Conservation (phyloP, 2,113 vertebrate species). For the Calypte anna region DNA sequence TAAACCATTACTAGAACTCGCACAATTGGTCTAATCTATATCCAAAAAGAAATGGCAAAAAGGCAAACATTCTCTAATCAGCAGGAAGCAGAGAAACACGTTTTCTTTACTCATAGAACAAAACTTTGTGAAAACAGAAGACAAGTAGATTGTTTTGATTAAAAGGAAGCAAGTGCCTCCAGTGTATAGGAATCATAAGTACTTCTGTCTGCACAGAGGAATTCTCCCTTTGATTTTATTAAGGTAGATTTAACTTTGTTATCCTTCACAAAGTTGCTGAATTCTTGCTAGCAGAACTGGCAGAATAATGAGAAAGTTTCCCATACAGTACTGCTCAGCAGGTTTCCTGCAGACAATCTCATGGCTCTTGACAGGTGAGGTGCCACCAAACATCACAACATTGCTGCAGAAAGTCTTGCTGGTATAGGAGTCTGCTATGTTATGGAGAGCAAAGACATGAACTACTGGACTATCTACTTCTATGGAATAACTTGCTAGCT, state of each 20-base stretch:
- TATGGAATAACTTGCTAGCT: neutral
- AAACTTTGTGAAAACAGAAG: neutral
- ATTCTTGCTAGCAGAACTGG: neutral
- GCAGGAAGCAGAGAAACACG: neutral
- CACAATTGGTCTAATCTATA: neutral
- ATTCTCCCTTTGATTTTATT: neutral
- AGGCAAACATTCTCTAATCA: neutral
- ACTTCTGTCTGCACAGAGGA: neutral
- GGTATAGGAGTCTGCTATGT: neutral
- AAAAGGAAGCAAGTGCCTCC: neutral
- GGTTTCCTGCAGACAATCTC: neutral
- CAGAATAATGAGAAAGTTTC: neutral
- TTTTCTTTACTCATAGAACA: neutral
- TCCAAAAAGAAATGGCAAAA: neutral
- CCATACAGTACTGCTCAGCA: neutral
- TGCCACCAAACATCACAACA: neutral
- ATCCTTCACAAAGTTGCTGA: neutral
- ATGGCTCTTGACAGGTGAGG: neutral
- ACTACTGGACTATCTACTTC: neutral
- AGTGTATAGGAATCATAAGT: neutral
- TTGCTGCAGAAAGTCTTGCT: neutral
- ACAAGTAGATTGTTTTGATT: neutral
- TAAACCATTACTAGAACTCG: accelerated
- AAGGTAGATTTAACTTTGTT: neutral
- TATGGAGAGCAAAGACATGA: neutral